Evolutionary conservation across 2,888 invertebrate species (phyloP).

Genomic region (Catocala nupta): DNA sequence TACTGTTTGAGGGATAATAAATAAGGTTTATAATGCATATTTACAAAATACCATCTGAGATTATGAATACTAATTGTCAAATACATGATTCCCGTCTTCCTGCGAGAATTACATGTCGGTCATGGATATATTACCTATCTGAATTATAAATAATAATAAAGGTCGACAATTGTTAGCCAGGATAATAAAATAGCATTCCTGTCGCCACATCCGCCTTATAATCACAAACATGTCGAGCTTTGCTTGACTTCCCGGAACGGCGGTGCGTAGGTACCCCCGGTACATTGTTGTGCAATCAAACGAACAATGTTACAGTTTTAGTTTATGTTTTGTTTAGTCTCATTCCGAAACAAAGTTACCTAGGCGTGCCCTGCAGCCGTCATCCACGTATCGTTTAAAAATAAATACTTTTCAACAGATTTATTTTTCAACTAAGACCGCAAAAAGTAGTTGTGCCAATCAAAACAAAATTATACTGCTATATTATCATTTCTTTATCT

Average conservation of each 20-base stretch:
- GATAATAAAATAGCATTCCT: conserved; percentile 65
- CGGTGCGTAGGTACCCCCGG: conserved; percentile 70
- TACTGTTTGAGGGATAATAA: too few species aligned
- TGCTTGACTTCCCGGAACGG: conserved; percentile 79
- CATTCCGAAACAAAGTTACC: conserved; percentile 37
- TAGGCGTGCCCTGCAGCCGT: conserved; percentile 12
- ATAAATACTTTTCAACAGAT: conserved; percentile 1
- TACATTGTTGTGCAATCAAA: conserved; percentile 66
- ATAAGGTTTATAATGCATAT: too few species aligned
- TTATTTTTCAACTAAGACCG: too few species aligned
- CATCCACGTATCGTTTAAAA: background rate
- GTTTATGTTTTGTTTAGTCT: conserved; percentile 52
- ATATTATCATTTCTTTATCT: conserved; percentile 37
- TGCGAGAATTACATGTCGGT: too few species aligned
- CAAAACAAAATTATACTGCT: background rate
- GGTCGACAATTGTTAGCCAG: conserved; percentile 59
- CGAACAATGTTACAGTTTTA: conserved; percentile 52
- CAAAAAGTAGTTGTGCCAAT: too few species aligned
- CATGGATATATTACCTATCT: too few species aligned
- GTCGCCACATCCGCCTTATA: conserved; percentile 76
- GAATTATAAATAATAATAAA: conserved; percentile 25
- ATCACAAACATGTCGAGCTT: conserved; percentile 76
- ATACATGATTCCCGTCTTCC: background rate
- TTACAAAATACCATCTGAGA: too few species aligned
- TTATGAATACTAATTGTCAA: too few species aligned